Evolutionary conservation across 2,888 invertebrate genomes (phyloP), one percentile per base, ranked within the genome.

Genomic region (Apodemia duryi): DNA sequence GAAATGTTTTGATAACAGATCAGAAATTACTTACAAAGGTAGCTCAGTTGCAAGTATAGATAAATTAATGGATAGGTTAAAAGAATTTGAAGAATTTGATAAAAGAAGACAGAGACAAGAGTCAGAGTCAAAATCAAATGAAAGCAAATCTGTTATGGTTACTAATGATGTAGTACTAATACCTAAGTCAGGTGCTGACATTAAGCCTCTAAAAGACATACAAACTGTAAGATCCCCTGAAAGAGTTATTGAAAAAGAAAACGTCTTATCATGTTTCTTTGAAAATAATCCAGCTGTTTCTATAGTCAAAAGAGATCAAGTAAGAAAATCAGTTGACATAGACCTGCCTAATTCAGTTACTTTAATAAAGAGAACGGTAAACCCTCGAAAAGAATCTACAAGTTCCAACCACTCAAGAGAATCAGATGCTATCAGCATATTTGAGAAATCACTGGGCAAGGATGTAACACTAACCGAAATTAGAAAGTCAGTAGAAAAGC

Each of bases 241-340:
- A 69, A 86, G 77, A 73, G 76, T 85, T 52, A 76, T 90, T 38
- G 87, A 91, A 74, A 92, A 92, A 69, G 92, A 91, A 71, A 92
- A 90, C 74, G 83, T 92, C 29, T 74, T 92, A 32, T 57, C 57
- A 46, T 92, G 91, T 72, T 91, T 91, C 72, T 92, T 92, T 71
- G 92, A 92, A 77, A 92, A 92, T 70, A 92, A 92, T 75, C 90
- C 92, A 1, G 91, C 92, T 43, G 92, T 92, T 72, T 92, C 92
- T 65, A 91, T 92, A 75, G 85, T 92, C 10, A 92, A 92, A 71
- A 83, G 91, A 72, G 92, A 92, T 75, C 88, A 88, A 70, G 85
- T 84, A 5, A 82, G 92, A 64, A 88, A 84, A 69, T 92, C 92
- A 13, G 76, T 91, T 61, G 92, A 92, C 65, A 78, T 92, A n/a